Evolutionary conservation across 2,888 invertebrate genomes (phyloP).

Genomic region (Metellina segmentata): DNA sequence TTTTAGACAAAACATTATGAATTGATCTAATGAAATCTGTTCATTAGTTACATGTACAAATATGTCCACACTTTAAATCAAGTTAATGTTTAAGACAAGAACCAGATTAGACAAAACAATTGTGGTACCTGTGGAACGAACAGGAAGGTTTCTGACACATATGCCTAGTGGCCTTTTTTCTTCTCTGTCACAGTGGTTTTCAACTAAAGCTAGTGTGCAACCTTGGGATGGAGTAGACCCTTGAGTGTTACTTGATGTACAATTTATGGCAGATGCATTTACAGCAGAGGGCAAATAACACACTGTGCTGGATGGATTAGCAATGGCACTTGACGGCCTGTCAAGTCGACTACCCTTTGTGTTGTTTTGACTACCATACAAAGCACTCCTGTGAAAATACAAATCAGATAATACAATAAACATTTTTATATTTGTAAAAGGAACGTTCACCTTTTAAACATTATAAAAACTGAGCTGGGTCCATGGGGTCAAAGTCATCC

Average conservation of each 20-base stretch:
- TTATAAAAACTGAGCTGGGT: background rate
- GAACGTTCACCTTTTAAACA: background rate
- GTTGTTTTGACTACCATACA: conserved; percentile 78
- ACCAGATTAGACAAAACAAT: background rate
- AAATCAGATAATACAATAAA: background rate
- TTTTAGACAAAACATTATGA: too few relatives aligned
- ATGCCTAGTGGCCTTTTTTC: conserved; percentile 92
- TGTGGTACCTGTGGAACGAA: conserved; percentile 85
- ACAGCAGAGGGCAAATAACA: conserved; percentile 74
- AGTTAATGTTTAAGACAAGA: too few relatives aligned
- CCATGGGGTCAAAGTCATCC: background rate
- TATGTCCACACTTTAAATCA: background rate
- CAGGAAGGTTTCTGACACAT: conserved; percentile 93
- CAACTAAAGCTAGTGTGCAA: conserved; percentile 41
- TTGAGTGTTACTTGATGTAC: conserved; percentile 58
- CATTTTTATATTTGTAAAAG: background rate
- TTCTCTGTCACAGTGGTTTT: conserved; percentile 83
- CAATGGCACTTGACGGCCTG: conserved; percentile 77
- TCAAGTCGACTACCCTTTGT: conserved; percentile 77
- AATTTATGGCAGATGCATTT: conserved; percentile 63
- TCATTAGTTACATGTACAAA: too few relatives aligned
- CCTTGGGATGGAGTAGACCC: conserved; percentile 57
- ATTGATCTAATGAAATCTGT: too few relatives aligned
- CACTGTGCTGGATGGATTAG: conserved; percentile 79
- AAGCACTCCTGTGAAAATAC: conserved; percentile 66